Evolutionary conservation across 2,888 invertebrate genomes (phyloP).

Genomic region (Anoncus sp.): DNA sequence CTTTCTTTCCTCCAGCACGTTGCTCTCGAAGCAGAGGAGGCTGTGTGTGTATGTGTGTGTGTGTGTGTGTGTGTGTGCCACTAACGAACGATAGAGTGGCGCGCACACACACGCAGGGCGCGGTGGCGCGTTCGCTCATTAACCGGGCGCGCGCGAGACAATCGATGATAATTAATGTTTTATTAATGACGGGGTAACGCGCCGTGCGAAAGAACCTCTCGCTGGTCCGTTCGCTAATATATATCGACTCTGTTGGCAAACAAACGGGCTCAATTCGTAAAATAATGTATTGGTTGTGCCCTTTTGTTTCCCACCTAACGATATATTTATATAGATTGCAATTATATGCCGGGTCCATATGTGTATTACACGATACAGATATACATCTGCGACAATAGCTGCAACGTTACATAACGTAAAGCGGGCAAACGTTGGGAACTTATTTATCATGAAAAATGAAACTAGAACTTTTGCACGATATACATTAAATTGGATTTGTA

Average conservation of each 20-base stretch:
- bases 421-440: constrained; percentile 50
- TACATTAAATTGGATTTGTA: constrained; percentile 40
- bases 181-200: constrained; percentile 71
- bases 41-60: too few relatives aligned
- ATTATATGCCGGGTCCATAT: constrained; percentile 21
- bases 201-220: constrained; percentile 70
- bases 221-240: constrained; percentile 35
- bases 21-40: constrained; percentile 41
- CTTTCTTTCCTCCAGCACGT: constrained; percentile 10
- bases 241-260: constrained; percentile 1
- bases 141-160: constrained; percentile 70
- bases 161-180: constrained; percentile 75
- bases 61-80: too few relatives aligned
- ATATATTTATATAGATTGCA: neutral
- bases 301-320: constrained; percentile 6
- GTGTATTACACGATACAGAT: constrained; percentile 36
- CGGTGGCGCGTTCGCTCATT: constrained; percentile 71
- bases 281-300: too few relatives aligned
- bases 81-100: constrained; percentile 46
- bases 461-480: constrained; percentile 38
- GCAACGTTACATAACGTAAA: constrained; percentile 27
- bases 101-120: constrained; percentile 32
- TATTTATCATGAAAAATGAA: constrained; percentile 54
- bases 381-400: constrained; percentile 31
- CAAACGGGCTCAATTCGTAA: too few relatives aligned